phyloP scores from a whole-genome alignment of 2,888 invertebrate species.

The Flexamia atlantica region DNA sequence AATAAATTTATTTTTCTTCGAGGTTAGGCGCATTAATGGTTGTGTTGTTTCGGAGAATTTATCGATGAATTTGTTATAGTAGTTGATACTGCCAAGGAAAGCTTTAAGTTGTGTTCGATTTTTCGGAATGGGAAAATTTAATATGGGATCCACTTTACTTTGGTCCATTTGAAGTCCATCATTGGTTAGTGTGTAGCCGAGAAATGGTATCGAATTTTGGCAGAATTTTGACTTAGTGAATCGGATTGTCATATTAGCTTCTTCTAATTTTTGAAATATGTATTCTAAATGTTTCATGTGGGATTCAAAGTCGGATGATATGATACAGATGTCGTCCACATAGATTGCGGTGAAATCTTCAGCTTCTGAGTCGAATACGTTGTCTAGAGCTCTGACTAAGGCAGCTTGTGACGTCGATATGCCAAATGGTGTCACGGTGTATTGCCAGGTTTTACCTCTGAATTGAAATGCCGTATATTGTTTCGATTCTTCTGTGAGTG shows the following conservation, averaged over 20 bases:
- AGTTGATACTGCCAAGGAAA: conserved; percentile 42
- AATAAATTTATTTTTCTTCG: conserved; percentile 27
- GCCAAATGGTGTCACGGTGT: conserved; percentile 15
- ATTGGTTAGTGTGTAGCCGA: conserved; percentile 15
- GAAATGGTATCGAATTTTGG: background rate
- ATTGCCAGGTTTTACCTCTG: conserved; percentile 41
- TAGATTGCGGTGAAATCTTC: conserved; percentile 35
- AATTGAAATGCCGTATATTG: conserved; percentile 56
- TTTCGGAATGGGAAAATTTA: conserved; percentile 19
- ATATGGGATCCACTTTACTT: conserved; percentile 17
- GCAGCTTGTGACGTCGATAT: conserved; percentile 47
- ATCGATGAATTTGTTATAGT: conserved; percentile 45
- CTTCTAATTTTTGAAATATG: conserved; percentile 17
- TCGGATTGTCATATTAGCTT: conserved; percentile 47
- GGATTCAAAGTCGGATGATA: background rate
- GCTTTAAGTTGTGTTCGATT: conserved; percentile 34
- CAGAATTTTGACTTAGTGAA: conserved; percentile 12
- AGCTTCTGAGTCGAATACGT: conserved; percentile 8
- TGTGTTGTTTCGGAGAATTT: conserved; percentile 26
- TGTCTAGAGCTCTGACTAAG: conserved; percentile 17
- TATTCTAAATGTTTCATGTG: conserved; percentile 8
- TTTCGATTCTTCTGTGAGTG: conserved; percentile 12
- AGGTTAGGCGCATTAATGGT: conserved; percentile 31
- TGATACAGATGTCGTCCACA: conserved; percentile 39
- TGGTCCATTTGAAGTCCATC: conserved; percentile 19